Evolutionary conservation across 2,797 vertebrate species (phyloP).

Genomic region (Hippopotamyrus pictus): DNA sequence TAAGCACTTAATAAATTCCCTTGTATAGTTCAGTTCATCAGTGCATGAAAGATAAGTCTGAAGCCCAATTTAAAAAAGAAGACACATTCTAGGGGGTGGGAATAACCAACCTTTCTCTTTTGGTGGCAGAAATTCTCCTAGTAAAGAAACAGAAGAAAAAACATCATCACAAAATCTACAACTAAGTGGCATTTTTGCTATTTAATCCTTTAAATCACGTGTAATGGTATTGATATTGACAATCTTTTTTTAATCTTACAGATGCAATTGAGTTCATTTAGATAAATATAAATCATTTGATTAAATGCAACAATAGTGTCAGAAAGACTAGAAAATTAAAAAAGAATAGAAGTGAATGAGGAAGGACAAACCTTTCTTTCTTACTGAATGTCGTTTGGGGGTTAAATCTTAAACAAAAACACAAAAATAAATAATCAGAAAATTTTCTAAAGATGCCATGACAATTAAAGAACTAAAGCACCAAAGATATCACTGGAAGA

Average conservation of each 20-base stretch:
- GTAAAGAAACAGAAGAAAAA: slow-evolving; percentile 4
- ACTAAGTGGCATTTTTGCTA: too few relatives aligned
- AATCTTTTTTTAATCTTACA: neutral
- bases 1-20: neutral
- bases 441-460: neutral
- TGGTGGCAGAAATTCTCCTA: slow-evolving; percentile 25
- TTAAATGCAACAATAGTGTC: neutral
- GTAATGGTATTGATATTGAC: neutral
- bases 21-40: neutral
- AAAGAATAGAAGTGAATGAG: slow-evolving; percentile 7
- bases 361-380: slow-evolving; percentile 61
- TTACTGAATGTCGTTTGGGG: slow-evolving; percentile 54
- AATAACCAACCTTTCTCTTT: slow-evolving; percentile 27
- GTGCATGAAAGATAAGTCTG: neutral
- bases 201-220: neutral
- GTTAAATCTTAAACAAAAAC: slow-evolving; percentile 48
- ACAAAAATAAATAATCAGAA: neutral
- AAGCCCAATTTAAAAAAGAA: neutral
- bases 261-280: neutral
- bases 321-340: neutral
- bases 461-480: neutral
- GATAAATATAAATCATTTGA: neutral
- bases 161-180: neutral
- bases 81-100: too few relatives aligned
- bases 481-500: neutral